Base-by-base conservation (phyloP, 2,797 vertebrate species). In the Falco cherrug region DNA sequence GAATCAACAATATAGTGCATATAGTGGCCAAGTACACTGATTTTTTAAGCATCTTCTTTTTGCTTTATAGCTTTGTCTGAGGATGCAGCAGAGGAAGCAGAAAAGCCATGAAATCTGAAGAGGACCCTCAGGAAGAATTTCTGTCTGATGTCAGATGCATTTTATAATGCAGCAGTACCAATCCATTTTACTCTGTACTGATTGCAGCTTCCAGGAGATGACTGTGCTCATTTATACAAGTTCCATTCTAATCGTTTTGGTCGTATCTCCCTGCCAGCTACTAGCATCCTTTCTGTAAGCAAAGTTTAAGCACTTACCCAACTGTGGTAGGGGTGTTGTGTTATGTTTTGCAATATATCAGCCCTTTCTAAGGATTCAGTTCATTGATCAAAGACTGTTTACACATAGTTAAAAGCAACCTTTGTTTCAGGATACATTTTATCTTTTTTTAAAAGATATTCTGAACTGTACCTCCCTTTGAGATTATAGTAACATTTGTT, bases 351-450 rank as follows among this genome's bases (percentile, higher is more conserved):
- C 1, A 7, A 65, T 91, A 41, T 79, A 84, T 96, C 69, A 95
- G 56, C 71, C 53, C 56, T 80, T 80, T 61, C 75, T 84, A 92
- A 93, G 81, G 94, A 94, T 94, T 82, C 88, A 91, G 89, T 85
- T 87, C 47, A 64, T 86, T 84, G 93, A 96, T 97, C 94, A 97
- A 97, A 97, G 87, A 67, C 71, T 96, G 90, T 95, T 96, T 96
- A 93, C 80, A 92, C 71, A 78, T 64, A 68, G 71, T 90, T 95
- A 91, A 95, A 96, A 90, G 65, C 79, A 92, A 56, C 51, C 41
- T 93, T 91, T 96, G 50, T 94, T 96, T 95, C 93, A 79, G 61
- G 45, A 84, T 92, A 57, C 82, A 63, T 90, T 93, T 93, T 94
- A 93, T 93, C 88, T 50, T 78, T 85, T n/a, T 75, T 86, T 20